These are phyloP conservation scores for Heteropelma amictum DNA, from an alignment of 2,888 invertebrate species.

Conservation along the genomic window DNA sequence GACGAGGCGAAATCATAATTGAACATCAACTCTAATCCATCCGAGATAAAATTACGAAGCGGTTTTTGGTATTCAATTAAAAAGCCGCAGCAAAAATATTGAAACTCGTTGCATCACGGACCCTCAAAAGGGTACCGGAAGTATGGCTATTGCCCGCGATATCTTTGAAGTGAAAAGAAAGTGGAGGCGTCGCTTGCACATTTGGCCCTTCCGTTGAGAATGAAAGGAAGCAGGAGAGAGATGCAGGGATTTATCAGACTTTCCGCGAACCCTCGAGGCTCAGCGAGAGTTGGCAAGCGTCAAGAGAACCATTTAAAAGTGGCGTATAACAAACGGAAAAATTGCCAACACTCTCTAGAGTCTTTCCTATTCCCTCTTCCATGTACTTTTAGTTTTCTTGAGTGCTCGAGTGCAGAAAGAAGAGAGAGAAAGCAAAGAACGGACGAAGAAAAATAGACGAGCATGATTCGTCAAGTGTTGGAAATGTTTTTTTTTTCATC, in stretches of 20 bases:
- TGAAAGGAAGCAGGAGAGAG: slow-evolving; percentile 21
- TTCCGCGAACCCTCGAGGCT: slow-evolving; percentile 31
- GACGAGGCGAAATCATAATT: background rate
- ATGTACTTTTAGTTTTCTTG: slow-evolving; percentile 43
- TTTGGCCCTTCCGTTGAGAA: slow-evolving; percentile 23
- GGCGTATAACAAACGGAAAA: slow-evolving; percentile 50
- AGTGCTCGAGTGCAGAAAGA: slow-evolving; percentile 18
- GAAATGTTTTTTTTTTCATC: slow-evolving; percentile 50
- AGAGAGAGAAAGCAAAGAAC: background rate
- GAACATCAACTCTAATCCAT: background rate
- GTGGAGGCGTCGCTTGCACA: slow-evolving; percentile 17
- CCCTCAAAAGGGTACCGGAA: slow-evolving; percentile 5
- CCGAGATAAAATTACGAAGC: background rate
- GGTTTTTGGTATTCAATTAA: slow-evolving; percentile 5
- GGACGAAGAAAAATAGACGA: background rate
- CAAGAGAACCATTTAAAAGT: slow-evolving; percentile 51
- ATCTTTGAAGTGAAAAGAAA: slow-evolving; percentile 21
- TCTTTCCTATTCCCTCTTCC: slow-evolving; percentile 1
- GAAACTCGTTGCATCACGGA: slow-evolving; percentile 23
- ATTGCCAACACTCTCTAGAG: slow-evolving; percentile 42
- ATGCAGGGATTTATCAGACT: slow-evolving; percentile 45
- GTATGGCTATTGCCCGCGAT: slow-evolving; percentile 2
- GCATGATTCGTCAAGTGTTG: slow-evolving; percentile 45
- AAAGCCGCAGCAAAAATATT: slow-evolving; percentile 4
- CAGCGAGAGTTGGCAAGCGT: slow-evolving; percentile 45